A percentile compares a stretch with the other conserved stretches of the same genome.
phyloP scores from a whole-genome alignment of 2,113 vertebrate species.

The Steatornis caripensis region DNA sequence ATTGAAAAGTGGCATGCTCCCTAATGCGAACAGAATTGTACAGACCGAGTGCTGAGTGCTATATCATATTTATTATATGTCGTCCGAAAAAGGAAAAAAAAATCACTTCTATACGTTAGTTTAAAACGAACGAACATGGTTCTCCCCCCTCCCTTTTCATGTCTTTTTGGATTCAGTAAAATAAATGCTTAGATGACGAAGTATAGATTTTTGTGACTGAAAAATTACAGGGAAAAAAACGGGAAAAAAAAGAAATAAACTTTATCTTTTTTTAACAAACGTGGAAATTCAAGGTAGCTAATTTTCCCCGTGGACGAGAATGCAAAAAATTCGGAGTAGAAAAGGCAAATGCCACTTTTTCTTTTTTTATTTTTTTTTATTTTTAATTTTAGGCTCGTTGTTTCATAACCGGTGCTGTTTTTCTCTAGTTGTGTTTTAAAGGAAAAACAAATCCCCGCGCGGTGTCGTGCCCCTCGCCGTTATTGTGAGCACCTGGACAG shows the following conservation, averaged over 20 bases:
- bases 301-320: slow-evolving; percentile 56
- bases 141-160: slow-evolving; percentile 65
- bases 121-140: slow-evolving; percentile 53
- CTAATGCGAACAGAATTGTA: slow-evolving; percentile 68
- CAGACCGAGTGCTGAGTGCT: slow-evolving; percentile 80
- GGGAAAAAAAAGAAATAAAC: slow-evolving; percentile 71
- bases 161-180: slow-evolving; percentile 79
- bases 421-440: neutral
- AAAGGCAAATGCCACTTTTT: neutral
- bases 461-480: neutral
- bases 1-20: slow-evolving; percentile 81
- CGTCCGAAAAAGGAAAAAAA: slow-evolving; percentile 68
- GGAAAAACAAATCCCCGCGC: neutral
- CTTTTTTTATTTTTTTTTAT: neutral
- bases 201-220: slow-evolving; percentile 74
- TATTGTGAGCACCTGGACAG: neutral
- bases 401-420: neutral
- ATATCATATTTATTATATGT: slow-evolving; percentile 89
- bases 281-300: slow-evolving; percentile 67
- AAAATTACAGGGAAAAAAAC: slow-evolving; percentile 43
- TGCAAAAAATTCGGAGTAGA: neutral
- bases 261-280: slow-evolving; percentile 82
- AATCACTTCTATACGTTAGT: slow-evolving; percentile 79
- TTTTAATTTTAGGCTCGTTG: neutral
- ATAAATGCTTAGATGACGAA: slow-evolving; percentile 83